These are phyloP conservation scores for Halcyon smyrnensis DNA, from an alignment of 2,797 vertebrate genomes.

Conservation along the genomic window DNA sequence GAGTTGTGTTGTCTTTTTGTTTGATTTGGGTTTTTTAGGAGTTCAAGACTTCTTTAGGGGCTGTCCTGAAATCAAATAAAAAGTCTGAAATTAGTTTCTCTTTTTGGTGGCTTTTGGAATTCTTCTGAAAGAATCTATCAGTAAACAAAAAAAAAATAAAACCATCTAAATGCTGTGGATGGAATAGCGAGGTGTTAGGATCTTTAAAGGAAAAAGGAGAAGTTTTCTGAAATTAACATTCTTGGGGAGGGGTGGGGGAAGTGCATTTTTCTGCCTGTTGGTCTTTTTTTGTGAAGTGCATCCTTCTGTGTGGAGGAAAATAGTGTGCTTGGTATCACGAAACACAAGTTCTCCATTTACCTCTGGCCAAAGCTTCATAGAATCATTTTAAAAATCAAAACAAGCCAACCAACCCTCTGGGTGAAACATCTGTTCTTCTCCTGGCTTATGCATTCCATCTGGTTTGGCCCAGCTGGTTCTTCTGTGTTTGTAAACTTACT, in stretches of 20 bases:
- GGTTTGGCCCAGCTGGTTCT: neutral
- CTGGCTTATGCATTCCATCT: neutral
- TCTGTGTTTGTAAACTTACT: neutral
- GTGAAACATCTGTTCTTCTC: neutral
- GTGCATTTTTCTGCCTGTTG: neutral
- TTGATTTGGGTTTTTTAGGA: neutral
- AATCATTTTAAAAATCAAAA: neutral
- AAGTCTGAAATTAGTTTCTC: neutral
- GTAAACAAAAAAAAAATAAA: neutral
- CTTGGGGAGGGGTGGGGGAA: rapidly evolving
- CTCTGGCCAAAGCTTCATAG: neutral
- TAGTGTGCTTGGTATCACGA: neutral
- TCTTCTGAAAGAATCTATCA: neutral
- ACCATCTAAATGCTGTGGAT: neutral
- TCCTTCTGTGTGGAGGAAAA: neutral
- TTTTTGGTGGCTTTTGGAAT: neutral
- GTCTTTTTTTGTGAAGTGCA: neutral
- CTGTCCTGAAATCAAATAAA: neutral
- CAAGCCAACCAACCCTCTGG: neutral
- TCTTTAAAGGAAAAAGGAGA: neutral
- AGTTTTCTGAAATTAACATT: neutral
- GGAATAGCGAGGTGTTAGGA: neutral
- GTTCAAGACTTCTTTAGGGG: neutral
- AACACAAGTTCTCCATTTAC: neutral
- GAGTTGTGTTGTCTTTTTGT: neutral